These are phyloP conservation scores for Cantharis rufa DNA, from an alignment of 2,888 invertebrate species.

Conservation along the genomic window DNA sequence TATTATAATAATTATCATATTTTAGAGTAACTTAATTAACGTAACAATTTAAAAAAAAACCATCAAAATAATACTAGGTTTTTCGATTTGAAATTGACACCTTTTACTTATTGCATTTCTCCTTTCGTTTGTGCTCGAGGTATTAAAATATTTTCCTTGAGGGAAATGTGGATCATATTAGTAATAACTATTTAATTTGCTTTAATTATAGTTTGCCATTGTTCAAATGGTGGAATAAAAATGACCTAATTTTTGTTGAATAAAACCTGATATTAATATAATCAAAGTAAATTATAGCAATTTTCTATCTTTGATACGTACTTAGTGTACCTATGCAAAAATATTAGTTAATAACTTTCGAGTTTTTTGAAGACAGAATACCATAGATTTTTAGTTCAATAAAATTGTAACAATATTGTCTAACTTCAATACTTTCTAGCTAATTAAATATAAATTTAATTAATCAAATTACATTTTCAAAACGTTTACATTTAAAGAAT, in stretches of 20 bases:
- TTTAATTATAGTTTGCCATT: constrained; percentile 23
- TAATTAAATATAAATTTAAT: neutral
- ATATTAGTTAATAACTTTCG: neutral
- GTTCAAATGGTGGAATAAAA: constrained; percentile 18
- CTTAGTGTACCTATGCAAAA: neutral
- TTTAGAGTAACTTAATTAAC: neutral
- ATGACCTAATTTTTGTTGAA: constrained; percentile 13
- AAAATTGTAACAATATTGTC: neutral
- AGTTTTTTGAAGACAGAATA: neutral
- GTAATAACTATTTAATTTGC: constrained; percentile 22
- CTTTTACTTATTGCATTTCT: constrained; percentile 18
- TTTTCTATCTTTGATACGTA: constrained; percentile 4
- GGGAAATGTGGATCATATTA: constrained; percentile 21
- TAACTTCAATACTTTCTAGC: neutral
- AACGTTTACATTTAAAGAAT: neutral
- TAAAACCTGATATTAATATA: constrained; percentile 3
- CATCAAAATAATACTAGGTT: neutral
- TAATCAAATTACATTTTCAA: neutral
- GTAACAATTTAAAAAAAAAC: neutral
- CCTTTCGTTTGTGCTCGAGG: constrained; percentile 23
- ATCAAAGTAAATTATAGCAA: constrained; percentile 3
- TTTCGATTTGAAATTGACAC: neutral
- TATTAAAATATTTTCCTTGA: constrained; percentile 6
- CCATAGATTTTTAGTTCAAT: neutral
- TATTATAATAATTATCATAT: neutral